Evolutionary conservation across 2,888 invertebrate genomes (phyloP).

Genomic region (Drosophila lacicola): DNA sequence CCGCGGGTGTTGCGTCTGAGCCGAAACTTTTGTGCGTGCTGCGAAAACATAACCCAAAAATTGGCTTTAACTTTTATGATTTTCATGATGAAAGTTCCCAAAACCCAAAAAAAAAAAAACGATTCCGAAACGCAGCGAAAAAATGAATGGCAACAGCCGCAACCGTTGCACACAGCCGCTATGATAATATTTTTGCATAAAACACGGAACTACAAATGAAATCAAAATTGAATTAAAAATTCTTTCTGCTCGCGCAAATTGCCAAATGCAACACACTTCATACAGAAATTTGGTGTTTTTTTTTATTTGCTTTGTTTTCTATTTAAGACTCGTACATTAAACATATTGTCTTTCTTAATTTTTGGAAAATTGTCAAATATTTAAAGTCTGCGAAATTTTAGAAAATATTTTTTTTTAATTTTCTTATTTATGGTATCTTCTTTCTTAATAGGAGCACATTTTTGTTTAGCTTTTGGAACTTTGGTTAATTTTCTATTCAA

Average conservation of each 20-base stretch:
- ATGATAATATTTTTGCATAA: constrained; percentile 56
- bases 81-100: constrained; percentile 58
- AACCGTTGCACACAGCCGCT: constrained; percentile 19
- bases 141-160: constrained; percentile 7
- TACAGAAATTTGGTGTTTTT: not conserved
- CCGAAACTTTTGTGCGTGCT: constrained; percentile 61
- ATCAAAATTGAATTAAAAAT: constrained; percentile 61
- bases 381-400: no score
- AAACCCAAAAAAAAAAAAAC: constrained; percentile 14
- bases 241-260: not conserved
- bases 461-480: no score
- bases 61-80: constrained; percentile 65
- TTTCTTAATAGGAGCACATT: no score
- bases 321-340: constrained; percentile 1
- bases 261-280: not conserved
- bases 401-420: no score
- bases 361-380: not conserved
- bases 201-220: constrained; percentile 58
- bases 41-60: constrained; percentile 54
- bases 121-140: not conserved
- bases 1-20: constrained; percentile 56
- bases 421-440: no score
- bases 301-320: not conserved
- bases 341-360: not conserved
- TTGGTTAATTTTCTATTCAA: no score